These are phyloP conservation scores for Hippocampus barbouri DNA, from an alignment of 2,113 vertebrate species.

Conservation along the genomic window DNA sequence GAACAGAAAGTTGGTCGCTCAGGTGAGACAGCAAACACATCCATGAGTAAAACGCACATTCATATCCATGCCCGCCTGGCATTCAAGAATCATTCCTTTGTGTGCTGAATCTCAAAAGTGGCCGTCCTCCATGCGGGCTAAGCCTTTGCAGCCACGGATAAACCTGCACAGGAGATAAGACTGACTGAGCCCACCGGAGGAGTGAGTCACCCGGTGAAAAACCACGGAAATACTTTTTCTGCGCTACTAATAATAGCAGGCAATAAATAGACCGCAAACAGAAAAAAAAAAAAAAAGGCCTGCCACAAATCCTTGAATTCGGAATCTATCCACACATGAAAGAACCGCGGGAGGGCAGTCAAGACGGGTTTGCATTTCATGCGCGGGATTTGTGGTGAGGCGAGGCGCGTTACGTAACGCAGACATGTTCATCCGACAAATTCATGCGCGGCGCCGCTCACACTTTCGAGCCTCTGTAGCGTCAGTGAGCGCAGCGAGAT, in stretches of 20 bases:
- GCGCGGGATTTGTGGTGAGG: background rate
- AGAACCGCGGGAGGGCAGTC: background rate
- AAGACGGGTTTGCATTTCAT: constrained; percentile 4
- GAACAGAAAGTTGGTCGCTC: background rate
- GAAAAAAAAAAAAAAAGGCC: constrained; percentile 51
- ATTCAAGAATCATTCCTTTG: constrained; percentile 34
- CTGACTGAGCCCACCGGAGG: constrained; percentile 43
- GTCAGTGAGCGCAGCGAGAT: background rate
- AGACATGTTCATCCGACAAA: background rate
- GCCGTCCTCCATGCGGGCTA: constrained; percentile 19
- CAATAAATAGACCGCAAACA: constrained; percentile 57
- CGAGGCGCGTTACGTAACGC: background rate
- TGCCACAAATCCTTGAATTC: constrained; percentile 52
- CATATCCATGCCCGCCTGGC: constrained; percentile 22
- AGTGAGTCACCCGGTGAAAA: constrained; percentile 69
- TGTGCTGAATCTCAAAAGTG: constrained; percentile 34
- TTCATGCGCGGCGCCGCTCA: background rate
- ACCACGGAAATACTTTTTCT: constrained; percentile 36
- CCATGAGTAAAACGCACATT: constrained; percentile 18
- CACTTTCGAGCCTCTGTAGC: background rate
- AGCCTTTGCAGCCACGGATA: constrained; percentile 39
- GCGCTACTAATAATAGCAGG: constrained; percentile 64
- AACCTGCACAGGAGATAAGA: constrained; percentile 65
- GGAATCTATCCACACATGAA: constrained; percentile 12
- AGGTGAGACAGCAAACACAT: constrained; percentile 4